phyloP scores from a whole-genome alignment of 2,888 invertebrate species.

The Allacma fusca region DNA sequence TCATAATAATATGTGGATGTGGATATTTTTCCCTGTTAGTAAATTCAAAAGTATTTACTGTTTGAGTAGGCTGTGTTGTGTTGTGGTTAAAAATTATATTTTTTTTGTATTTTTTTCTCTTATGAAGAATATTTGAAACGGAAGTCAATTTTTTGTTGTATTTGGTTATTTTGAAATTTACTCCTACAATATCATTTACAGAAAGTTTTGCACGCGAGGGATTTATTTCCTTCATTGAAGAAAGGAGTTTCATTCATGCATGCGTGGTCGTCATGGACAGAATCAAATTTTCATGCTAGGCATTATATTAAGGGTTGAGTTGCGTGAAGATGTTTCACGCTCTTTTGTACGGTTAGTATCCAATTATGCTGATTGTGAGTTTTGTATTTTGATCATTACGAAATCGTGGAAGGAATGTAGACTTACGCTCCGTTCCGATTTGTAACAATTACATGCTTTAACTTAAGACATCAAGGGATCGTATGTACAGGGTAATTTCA shows the following conservation, averaged over 20 bases:
- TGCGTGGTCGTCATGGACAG: conserved; percentile 29
- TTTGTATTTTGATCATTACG: too few species aligned
- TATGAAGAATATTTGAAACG: conserved; percentile 20
- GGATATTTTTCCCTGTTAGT: too few species aligned
- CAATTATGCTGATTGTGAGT: too few species aligned
- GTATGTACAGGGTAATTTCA: too few species aligned
- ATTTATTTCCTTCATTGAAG: conserved; percentile 28
- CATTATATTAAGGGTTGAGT: neutral
- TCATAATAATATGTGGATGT: too few species aligned
- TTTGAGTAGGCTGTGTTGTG: neutral
- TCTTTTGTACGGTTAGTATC: neutral
- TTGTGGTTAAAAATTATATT: neutral
- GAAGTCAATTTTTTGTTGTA: conserved; percentile 15
- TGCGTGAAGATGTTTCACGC: conserved; percentile 4
- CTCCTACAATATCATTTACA: neutral
- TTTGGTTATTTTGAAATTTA: too few species aligned
- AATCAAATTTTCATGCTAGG: conserved; percentile 23
- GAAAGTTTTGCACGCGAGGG: neutral
- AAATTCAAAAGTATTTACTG: too few species aligned
- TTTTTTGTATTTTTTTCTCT: neutral
- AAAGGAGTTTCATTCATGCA: conserved; percentile 25
- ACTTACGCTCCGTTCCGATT: too few species aligned
- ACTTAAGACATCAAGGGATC: too few species aligned
- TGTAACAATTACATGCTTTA: too few species aligned
- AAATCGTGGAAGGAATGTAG: too few species aligned